These are phyloP conservation scores for Ochropacha duplaris DNA, from an alignment of 2,888 invertebrate genomes.

Conservation along the genomic window DNA sequence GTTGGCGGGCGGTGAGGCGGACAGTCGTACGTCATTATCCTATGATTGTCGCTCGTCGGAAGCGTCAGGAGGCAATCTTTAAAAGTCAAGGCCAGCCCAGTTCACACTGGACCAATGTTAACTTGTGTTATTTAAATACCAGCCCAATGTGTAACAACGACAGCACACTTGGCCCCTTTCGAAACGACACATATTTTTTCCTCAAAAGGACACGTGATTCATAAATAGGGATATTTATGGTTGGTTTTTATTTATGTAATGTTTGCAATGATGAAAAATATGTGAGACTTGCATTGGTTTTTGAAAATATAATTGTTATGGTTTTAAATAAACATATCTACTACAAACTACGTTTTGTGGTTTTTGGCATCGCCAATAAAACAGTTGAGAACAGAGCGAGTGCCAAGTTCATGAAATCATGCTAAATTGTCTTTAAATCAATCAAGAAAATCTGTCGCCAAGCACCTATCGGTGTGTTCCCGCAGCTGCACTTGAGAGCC, in stretches of 20 bases:
- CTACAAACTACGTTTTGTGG: too few species aligned
- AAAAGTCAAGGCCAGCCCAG: slow-evolving; percentile 75
- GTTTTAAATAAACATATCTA: neutral
- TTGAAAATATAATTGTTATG: neutral
- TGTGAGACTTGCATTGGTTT: neutral
- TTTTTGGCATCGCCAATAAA: too few species aligned
- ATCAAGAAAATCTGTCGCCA: too few species aligned
- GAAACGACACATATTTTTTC: slow-evolving; percentile 63
- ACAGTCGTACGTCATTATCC: slow-evolving; percentile 40
- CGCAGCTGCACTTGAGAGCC: too few species aligned
- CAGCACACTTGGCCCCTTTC: slow-evolving; percentile 65
- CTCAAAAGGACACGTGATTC: slow-evolving; percentile 53
- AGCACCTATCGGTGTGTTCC: too few species aligned
- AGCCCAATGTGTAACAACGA: slow-evolving; percentile 59
- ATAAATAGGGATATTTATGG: slow-evolving; percentile 23
- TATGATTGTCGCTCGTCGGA: slow-evolving; percentile 72
- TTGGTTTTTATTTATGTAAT: slow-evolving; percentile 8
- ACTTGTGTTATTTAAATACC: slow-evolving; percentile 82
- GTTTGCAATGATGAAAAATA: neutral
- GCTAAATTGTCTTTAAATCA: too few species aligned
- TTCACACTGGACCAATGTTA: slow-evolving; percentile 78
- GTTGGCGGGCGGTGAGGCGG: slow-evolving; percentile 10
- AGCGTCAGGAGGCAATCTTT: slow-evolving; percentile 65
- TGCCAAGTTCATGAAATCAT: too few species aligned
- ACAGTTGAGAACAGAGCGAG: too few species aligned